Base-by-base conservation (phyloP, 2,797 vertebrate species). In the Siniperca scherzeri region DNA sequence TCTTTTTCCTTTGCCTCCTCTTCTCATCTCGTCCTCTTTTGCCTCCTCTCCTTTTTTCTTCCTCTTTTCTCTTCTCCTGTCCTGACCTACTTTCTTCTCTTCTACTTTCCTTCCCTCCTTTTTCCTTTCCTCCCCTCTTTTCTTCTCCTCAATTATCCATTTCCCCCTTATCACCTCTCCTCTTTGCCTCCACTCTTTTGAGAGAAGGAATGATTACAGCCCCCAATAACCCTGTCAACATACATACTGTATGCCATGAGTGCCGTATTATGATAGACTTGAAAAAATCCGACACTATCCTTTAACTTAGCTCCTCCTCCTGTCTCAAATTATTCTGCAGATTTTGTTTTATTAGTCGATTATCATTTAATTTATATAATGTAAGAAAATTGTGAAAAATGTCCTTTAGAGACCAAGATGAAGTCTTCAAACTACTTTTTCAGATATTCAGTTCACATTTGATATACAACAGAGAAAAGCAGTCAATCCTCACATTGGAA, bases 1-100 rank as follows among this genome's bases (percentile, higher is more conserved):
- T 79, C 66, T 74, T 38, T 42, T 68, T 22, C 67, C 68, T 77
- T 72, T 81, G 71, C 82, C 64, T 84, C 36, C 2, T 77, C 42
- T 30, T 61, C 33, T 74, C 21, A 3, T 60, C 25, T 21, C 30
- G 55, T 57, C n/a, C 13, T 25, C 13, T 77, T 44, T 9, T n/a
- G 0, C 57, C 11, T 66, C 13, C 36, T 55, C 17, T 56, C 25
- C 2, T 36, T 19, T 68, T 17, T 42, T 10, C 21, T 55, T 6
- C 40, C 1, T 8, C 4, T 19, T 25, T 64, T 13, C 5, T 61
- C 62, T 27, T 16, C 21, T 17, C 22, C 13, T 30, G 1, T 5
- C 6, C 14, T 62, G 17, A 16, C 62, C 50, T n/a, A 13, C n/a
- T 19, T 33, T 42, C 25, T 55, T 3, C 13, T 9, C 33, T 17